phyloP scores from a whole-genome alignment of 2,797 vertebrate species.

The Amblyraja radiata region DNA sequence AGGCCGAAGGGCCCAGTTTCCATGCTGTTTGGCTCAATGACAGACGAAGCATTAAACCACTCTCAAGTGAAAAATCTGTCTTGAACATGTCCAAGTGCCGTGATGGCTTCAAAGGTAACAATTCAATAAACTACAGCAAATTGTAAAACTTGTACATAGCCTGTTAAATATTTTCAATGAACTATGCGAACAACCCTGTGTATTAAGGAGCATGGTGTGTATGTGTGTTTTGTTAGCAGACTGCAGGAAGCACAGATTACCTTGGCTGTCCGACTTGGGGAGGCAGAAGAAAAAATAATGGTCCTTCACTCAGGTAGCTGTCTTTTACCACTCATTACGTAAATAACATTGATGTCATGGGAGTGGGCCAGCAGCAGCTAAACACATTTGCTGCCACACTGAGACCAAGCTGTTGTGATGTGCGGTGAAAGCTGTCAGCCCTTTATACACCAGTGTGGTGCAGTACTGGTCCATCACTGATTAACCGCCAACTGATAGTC shows the following conservation, averaged over 20 bases:
- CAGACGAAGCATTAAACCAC: too few species aligned
- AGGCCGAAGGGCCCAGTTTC: too few species aligned
- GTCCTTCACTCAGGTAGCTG: slow-evolving; percentile 83
- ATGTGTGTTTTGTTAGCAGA: slow-evolving; percentile 58
- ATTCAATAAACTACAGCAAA: background rate
- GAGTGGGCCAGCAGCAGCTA: background rate
- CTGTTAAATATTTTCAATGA: background rate
- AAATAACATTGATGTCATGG: background rate
- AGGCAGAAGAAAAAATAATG: slow-evolving; percentile 90
- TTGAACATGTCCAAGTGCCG: too few species aligned
- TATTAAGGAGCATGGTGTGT: background rate
- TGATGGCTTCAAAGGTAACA: background rate
- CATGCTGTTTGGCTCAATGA: too few species aligned
- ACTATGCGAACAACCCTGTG: background rate
- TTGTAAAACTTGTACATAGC: background rate
- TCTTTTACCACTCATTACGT: slow-evolving; percentile 21
- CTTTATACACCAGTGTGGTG: background rate
- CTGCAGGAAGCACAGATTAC: slow-evolving; percentile 69
- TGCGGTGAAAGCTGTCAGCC: background rate
- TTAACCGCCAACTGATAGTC: too few species aligned
- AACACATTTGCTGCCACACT: background rate
- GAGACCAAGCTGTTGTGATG: background rate
- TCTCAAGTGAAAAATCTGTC: too few species aligned
- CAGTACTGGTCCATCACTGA: too few species aligned
- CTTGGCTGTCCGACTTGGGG: slow-evolving; percentile 75